Evolutionary conservation across 2,113 vertebrate genomes (phyloP), one percentile per base, ranked within the genome.

Genomic region (Syngnathus floridae): DNA sequence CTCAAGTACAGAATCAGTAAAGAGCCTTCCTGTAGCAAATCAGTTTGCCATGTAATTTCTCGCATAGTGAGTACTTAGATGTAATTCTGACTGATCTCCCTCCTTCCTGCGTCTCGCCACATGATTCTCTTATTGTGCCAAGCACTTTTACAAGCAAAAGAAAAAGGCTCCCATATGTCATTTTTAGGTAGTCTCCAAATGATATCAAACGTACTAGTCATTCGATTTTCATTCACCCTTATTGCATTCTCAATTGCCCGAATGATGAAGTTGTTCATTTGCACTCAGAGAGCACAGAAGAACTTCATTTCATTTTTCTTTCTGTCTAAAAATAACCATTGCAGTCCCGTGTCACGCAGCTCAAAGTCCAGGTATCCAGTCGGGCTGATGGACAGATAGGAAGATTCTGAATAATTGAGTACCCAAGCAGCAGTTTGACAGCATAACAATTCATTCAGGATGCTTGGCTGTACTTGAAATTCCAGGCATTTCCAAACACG

Each of bases 341-440:
- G 17, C 17, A 2, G 26, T 45, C 35, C 51, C 22, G 43, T 52
- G 64, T 40, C 64, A 22, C 64, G 58, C 43, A 46, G 58, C 69
- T 36, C 66, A 74, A 73, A 80, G 75, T 62, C 43, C 9, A 12
- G 60, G 14, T 58, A 65, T 71, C 67, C 49, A n/a, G 61, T 75
- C 46, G 41, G n/a, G 49, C 62, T 84, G 79, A 78, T 75, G 52
- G 82, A 84, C 70, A 67, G 77, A 71, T 40, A n/a, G 52, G 54
- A 67, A 62, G 67, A 75, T 62, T 67, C 52, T 84, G 63, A 86
- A 87, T 88, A 82, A 88, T 82, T 82, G 69, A 85, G 43, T 22
- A 62, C 60, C 22, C 37, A 41, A 13, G 74, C 65, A 59, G 77
- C 72, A 75, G 67, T 78, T 72, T 69, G 68, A 83, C 73, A 76